Conservation (phyloP, 2,888 invertebrate species). For the Andrena camellia region DNA sequence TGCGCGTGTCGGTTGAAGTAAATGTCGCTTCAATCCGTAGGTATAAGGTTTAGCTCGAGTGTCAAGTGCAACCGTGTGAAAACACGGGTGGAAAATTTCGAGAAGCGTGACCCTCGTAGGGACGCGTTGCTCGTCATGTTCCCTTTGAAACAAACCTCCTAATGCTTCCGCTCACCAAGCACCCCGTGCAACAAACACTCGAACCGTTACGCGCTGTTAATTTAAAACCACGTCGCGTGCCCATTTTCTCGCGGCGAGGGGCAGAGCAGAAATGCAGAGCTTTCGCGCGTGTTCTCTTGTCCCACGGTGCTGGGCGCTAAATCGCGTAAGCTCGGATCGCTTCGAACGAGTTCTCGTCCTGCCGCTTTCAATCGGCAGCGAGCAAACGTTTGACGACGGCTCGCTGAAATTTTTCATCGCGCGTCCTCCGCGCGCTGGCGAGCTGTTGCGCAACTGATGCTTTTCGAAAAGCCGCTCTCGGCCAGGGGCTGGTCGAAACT, state of each 20-base stretch:
- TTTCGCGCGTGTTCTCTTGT: conserved; percentile 24
- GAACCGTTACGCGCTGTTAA: neutral
- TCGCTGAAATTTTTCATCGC: conserved; percentile 41
- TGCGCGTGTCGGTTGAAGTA: neutral
- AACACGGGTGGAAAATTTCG: neutral
- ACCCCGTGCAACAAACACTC: neutral
- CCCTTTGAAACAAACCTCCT: no score
- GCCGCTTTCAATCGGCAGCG: conserved; percentile 11
- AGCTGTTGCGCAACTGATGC: conserved; percentile 4
- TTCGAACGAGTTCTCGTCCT: neutral
- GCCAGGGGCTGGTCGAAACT: neutral
- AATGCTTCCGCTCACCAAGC: neutral
- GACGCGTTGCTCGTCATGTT: no score
- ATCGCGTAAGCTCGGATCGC: conserved; percentile 24
- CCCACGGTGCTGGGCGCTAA: neutral
- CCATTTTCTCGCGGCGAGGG: conserved; percentile 29
- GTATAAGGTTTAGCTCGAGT: neutral
- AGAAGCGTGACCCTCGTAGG: no score
- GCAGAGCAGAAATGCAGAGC: conserved; percentile 11
- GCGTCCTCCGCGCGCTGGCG: conserved; percentile 15
- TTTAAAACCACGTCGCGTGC: neutral
- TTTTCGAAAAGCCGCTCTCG: conserved; percentile 14
- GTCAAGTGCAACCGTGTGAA: neutral
- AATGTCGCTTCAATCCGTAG: neutral
- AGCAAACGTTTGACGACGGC: neutral